Base-by-base conservation (phyloP, 2,797 vertebrate species). In the Argya squamiceps region DNA sequence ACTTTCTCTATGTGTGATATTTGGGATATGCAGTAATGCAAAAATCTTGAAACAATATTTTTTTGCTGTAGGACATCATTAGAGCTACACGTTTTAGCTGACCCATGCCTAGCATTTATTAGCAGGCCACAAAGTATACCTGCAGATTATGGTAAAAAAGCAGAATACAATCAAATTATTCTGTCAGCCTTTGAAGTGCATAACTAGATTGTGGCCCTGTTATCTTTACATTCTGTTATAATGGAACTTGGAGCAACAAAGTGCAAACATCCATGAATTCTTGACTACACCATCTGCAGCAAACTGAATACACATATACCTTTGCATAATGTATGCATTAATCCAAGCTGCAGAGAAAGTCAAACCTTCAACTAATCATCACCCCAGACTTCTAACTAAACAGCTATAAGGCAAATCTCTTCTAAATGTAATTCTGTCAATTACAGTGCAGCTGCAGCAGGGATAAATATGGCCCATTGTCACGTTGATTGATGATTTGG, bases 401-500 rank as follows among this genome's bases (percentile, higher is more conserved):
- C 34, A 87, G 49, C 56, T 74, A 65, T 63, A 89, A 81, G 44
- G 50, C 37, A 96, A 84, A 88, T 86, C 88, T 95, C 65, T 93
- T 85, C 65, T 74, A 56, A 94, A 88, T 73, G 67, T 89, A 93
- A 86, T 77, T 77, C 92, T 96, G 63, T 96, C 95, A 92, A 82
- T 93, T 95, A 85, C 49, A 89, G 76, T 81, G 88, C 71, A 65
- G 79, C 95, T 91, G 67, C 34, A 78, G 44, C 19, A 88, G 59
- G 69, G 69, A 88, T 88, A 95, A 88, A 78, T 90, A 93, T 67
- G 80, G 85, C 27, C 50, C 19, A 73, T 88, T 94, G 88, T 92
- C 81, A 93, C n/a, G 1, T 3, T 96, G 91, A 96, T 90, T 96
- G 86, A 96, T 96, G 84, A 89, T 96, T 93, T 92, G 56, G 93